Evolutionary conservation across 2,888 invertebrate species (phyloP), one percentile per base, ranked within the genome.

Genomic region (Alloscopus bannaensis): DNA sequence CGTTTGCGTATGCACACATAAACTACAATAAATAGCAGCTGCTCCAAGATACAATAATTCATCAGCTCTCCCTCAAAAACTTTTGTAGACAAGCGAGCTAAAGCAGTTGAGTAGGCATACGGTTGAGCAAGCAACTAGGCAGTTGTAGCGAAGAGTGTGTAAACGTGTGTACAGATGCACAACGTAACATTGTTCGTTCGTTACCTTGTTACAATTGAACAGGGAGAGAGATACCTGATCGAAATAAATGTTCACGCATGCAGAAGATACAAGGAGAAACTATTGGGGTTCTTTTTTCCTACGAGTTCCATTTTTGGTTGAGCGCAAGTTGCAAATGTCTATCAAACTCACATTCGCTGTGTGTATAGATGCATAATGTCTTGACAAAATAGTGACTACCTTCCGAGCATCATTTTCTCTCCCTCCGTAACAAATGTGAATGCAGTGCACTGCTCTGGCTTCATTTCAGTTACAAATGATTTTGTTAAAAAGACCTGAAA

Each of bases 31-130:
- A 72, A 26, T 64, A 71, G 62, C 71, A 72, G 72, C 72, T 72
- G 72, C 64, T 55, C n/a, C n/a, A 40, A 55, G 55, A 72, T 72
- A 36, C 64, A 62, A 72, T 72, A 72, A 72, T 72, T 72, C 72
- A 72, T 72, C 64, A 22, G 40, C 55, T 52, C 59, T n/a, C 8
- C n/a, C n/a, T n/a, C n/a, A n/a, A 29, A 18, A 59, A 59, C 31
- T 59, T 13, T n/a, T 29, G 59, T 18, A 13, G 55, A 68, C 52
- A 64, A 55, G 31, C 62, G 11, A 62, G 52, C 59, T 4, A 45
- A 55, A 40, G 68, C 55, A 68, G 62, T 42, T 42, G 62, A n/a
- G 40, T 31, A 59, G 29, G 31, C 31, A 31, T 20, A 29, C 59
- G 31, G 59, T n/a, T 59, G n/a, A 50, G 24, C 45, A 57, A 50